Evolutionary conservation across 2,888 invertebrate genomes (phyloP).

Genomic region (Prosapia bicincta): DNA sequence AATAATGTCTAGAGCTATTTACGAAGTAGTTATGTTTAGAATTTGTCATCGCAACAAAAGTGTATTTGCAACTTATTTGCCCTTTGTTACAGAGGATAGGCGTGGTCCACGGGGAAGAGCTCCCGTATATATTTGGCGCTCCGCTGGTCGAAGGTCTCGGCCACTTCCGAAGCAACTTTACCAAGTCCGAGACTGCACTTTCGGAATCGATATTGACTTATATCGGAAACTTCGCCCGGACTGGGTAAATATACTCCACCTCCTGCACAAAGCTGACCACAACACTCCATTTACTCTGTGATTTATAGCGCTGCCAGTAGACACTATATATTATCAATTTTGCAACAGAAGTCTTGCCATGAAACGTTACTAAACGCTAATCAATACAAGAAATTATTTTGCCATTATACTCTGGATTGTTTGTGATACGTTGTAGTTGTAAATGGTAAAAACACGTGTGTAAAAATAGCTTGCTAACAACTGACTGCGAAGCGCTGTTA

Average conservation of each 20-base stretch:
- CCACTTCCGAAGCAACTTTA: slow-evolving; percentile 31
- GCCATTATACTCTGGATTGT: too few species aligned
- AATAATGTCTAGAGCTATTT: too few species aligned
- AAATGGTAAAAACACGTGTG: too few species aligned
- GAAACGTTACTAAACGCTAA: too few species aligned
- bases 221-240: slow-evolving; percentile 28
- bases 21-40: too few species aligned
- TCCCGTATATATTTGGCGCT: slow-evolving; percentile 31
- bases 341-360: too few species aligned
- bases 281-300: not conserved
- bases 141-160: slow-evolving; percentile 29
- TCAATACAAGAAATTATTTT: too few species aligned
- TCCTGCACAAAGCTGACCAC: not conserved
- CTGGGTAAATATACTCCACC: slow-evolving; percentile 26
- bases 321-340: not conserved
- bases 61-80: too few species aligned
- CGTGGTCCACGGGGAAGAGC: slow-evolving; percentile 30
- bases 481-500: too few species aligned
- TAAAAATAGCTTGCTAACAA: too few species aligned
- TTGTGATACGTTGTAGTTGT: too few species aligned
- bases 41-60: too few species aligned
- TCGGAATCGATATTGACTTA: slow-evolving; percentile 31
- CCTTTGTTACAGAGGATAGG: slow-evolving; percentile 30
- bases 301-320: not conserved
- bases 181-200: slow-evolving; percentile 27